Base-by-base conservation (phyloP, 2,113 vertebrate species). In the Sinocyclocheilus anophthalmus region DNA sequence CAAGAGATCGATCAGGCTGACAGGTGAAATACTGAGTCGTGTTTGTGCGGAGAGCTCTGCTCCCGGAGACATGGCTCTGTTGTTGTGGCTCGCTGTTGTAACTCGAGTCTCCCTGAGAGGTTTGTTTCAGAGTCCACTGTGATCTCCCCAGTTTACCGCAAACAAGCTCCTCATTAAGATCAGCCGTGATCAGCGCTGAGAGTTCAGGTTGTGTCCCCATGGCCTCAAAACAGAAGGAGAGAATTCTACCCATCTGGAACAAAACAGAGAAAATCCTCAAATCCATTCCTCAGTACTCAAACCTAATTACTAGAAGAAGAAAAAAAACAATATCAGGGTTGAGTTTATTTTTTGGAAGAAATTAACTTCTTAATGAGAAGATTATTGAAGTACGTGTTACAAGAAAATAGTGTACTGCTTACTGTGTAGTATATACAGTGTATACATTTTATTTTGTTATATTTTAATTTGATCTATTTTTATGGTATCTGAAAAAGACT, bases 21-120 rank as follows among this genome's bases (percentile, higher is more conserved):
- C 69, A 57, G 59, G 81, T 76, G 50, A 65, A 81, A 81, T 84
- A 50, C 65, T 86, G 76, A 50, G 61, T 37, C 26, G 3, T 55
- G 80, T 81, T 70, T 50, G 48, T 24, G 24, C 3, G 26, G 73
- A 59, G 48, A 53, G 76, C 22, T 26, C 61, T 33, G 50, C 76
- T 86, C 87, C 79, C 84, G 1, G 65, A 80, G 65, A 65, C 42
- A 65, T 59, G 3, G 1, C 7, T 18, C 42, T 80, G 69, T 84
- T 88, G 88, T 88, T 88, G 80, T 88, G 88, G 86, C 84, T 70
- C 77, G 75, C 48, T 69, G 45, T 87, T 83, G 92, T 90, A 91
- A 93, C 90, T 90, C 14, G 81, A 92, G 73, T 89, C 91, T 91
- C 88, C 91, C 89, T 2, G 67, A 75, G 87, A 24, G 39, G 84